Conservation (phyloP, 2,113 vertebrate genomes). For the Emydura subglobosa region DNA sequence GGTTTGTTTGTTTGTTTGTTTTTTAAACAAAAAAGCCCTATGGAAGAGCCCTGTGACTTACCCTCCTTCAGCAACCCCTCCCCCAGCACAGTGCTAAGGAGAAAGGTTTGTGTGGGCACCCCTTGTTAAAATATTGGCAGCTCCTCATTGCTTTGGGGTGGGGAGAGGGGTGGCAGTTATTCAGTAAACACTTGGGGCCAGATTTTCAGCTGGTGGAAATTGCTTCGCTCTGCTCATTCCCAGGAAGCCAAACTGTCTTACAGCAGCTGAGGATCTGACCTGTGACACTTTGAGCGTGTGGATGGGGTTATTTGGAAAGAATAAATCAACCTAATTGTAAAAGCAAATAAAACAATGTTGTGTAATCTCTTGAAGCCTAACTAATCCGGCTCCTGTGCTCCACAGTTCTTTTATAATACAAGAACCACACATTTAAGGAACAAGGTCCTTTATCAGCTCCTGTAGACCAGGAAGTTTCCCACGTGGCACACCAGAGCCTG, state of each 20-base stretch:
- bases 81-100: not conserved
- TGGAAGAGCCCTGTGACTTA: not conserved
- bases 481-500: conserved; percentile 42
- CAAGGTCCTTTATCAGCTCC: conserved; percentile 11
- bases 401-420: not conserved
- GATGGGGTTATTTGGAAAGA: not conserved
- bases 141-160: too few species aligned
- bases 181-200: not conserved
- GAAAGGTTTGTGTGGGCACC: too few species aligned
- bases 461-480: conserved; percentile 33
- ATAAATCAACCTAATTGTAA: not conserved
- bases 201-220: not conserved
- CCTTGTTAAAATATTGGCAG: not conserved
- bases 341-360: accelerated
- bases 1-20: too few species aligned
- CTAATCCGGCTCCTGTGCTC: accelerated
- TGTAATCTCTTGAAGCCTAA: accelerated
- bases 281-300: not conserved
- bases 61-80: not conserved
- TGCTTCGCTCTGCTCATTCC: not conserved
- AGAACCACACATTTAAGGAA: not conserved
- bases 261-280: not conserved
- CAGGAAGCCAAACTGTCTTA: not conserved
- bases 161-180: not conserved
- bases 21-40: not conserved